These are phyloP conservation scores for Sipha flava DNA, from an alignment of 1,140 invertebrate genomes.

Conservation along the genomic window DNA sequence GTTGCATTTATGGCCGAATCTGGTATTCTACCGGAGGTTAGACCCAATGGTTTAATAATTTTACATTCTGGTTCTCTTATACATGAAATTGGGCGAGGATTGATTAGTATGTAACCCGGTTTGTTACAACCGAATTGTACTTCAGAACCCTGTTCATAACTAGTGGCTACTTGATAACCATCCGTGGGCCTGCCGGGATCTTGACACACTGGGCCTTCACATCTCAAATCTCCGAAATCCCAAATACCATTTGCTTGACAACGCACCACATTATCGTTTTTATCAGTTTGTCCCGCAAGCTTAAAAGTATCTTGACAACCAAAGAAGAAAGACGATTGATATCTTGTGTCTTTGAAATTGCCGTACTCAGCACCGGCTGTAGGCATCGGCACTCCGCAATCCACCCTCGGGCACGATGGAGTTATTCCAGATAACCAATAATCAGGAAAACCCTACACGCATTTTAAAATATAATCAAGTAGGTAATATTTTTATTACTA, in stretches of 20 bases:
- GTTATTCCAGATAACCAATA: conserved; percentile 84
- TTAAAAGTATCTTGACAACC: conserved; percentile 94
- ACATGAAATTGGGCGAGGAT: conserved; percentile 81
- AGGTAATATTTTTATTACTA: not conserved
- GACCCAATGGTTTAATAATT: conserved; percentile 81
- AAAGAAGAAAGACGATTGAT: conserved; percentile 89
- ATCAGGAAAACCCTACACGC: conserved; percentile 62
- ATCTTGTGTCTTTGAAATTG: conserved; percentile 75
- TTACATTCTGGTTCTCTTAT: conserved; percentile 86
- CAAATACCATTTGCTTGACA: conserved; percentile 87
- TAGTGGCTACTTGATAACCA: conserved; percentile 76
- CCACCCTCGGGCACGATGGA: conserved; percentile 75
- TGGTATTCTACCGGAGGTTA: conserved; percentile 84
- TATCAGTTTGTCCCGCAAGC: conserved; percentile 80
- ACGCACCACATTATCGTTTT: conserved; percentile 82
- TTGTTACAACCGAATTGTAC: conserved; percentile 81
- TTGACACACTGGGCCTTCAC: conserved; percentile 90
- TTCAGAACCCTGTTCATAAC: conserved; percentile 85
- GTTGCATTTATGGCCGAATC: conserved; percentile 95
- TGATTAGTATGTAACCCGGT: conserved; percentile 88
- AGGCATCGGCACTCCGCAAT: conserved; percentile 77
- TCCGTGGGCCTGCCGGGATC: conserved; percentile 90
- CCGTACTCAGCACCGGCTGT: conserved; percentile 90
- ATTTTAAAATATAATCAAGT: not conserved
- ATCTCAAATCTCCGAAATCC: conserved; percentile 93